Conservation (phyloP, 1,140 invertebrate species). For the Cryptotermes secundus region DNA sequence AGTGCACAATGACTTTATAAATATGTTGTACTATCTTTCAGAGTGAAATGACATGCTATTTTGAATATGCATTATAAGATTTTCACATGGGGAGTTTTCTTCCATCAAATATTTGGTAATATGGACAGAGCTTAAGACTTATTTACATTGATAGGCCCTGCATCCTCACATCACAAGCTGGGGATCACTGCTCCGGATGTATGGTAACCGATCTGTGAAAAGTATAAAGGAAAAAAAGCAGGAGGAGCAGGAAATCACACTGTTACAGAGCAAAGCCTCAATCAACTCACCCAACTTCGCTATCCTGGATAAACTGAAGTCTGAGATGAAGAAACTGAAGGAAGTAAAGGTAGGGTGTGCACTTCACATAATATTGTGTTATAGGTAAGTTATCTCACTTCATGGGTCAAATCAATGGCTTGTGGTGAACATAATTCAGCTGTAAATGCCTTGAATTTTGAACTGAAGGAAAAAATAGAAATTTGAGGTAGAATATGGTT, state of each 20-base stretch:
- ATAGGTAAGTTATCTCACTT: too few species aligned
- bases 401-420: too few species aligned
- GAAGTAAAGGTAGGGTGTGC: constrained; percentile 43
- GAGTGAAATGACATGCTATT: too few species aligned
- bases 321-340: constrained; percentile 83
- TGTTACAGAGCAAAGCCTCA: constrained; percentile 85
- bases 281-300: constrained; percentile 92
- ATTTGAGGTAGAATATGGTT: too few species aligned
- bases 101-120: neutral
- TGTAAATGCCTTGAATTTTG: too few species aligned
- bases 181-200: constrained; percentile 89
- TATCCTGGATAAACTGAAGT: constrained; percentile 84
- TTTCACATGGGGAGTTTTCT: too few species aligned
- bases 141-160: constrained; percentile 55
- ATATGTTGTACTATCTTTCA: too few species aligned
- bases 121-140: constrained; percentile 20
- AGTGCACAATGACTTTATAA: too few species aligned
- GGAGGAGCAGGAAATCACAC: constrained; percentile 91
- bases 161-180: constrained; percentile 94
- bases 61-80: too few species aligned
- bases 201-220: constrained; percentile 90
- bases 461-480: too few species aligned
- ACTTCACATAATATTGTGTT: neutral
- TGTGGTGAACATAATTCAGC: too few species aligned
- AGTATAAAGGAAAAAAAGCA: constrained; percentile 92